phyloP scores from a whole-genome alignment of 2,888 invertebrate species.

The Dastarcus helophoroides region DNA sequence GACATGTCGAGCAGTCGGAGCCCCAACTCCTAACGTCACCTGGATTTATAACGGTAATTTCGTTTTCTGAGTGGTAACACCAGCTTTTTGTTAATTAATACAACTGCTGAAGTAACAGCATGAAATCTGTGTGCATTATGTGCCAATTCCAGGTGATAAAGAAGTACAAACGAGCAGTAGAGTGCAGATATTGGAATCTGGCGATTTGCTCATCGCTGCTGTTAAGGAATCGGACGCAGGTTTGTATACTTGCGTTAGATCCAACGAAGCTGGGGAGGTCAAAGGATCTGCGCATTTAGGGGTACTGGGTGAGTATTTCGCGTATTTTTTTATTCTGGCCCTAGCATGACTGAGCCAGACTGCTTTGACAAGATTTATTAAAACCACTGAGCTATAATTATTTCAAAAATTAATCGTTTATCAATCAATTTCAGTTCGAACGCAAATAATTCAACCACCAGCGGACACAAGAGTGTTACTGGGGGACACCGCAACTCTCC shows the following conservation, averaged over 20 bases:
- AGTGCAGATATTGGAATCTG: conserved; percentile 74
- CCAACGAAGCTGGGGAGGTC: conserved; percentile 82
- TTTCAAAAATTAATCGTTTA: conserved; percentile 1
- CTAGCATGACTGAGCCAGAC: too few species aligned
- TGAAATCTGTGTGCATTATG: not conserved
- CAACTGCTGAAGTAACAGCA: too few species aligned
- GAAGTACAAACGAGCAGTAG: conserved; percentile 59
- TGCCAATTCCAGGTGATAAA: conserved; percentile 41
- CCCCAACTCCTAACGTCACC: conserved; percentile 80
- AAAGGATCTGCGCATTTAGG: conserved; percentile 71
- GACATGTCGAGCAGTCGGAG: conserved; percentile 78
- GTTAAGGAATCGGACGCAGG: conserved; percentile 77
- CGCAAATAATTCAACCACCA: conserved; percentile 88
- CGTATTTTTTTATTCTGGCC: too few species aligned
- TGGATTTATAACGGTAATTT: conserved; percentile 84
- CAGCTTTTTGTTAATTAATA: not conserved
- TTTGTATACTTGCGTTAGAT: conserved; percentile 76
- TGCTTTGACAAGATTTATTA: too few species aligned
- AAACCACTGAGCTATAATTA: too few species aligned
- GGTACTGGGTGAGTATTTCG: conserved; percentile 69
- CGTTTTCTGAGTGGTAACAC: not conserved
- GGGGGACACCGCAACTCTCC: conserved; percentile 85
- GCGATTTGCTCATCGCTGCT: conserved; percentile 79
- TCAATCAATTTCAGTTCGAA: conserved; percentile 55
- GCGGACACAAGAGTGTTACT: conserved; percentile 84